Percentiles rank a stretch among this genome's conserved stretches.
Evolutionary conservation across 2,888 invertebrate genomes (phyloP).

Genomic region (Vannuccia rotundouncinata): DNA sequence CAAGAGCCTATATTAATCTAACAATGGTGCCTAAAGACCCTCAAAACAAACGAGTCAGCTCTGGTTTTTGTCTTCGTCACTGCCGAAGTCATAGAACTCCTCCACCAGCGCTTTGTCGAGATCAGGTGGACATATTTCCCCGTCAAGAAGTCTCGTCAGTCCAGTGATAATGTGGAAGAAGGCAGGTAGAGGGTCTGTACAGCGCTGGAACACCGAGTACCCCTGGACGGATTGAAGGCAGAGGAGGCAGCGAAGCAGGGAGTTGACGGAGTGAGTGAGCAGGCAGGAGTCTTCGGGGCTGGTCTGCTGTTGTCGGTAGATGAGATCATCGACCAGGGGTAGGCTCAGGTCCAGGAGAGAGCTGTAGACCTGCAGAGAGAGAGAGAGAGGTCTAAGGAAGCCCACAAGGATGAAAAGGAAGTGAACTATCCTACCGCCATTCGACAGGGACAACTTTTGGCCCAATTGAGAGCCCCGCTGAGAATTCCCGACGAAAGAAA

Average conservation of each 20-base stretch:
- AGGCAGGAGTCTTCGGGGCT: not conserved
- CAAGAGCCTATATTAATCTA: too few species aligned
- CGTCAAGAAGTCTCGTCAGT: not conserved
- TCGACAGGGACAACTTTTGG: not conserved
- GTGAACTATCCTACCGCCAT: not conserved
- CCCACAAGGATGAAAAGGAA: not conserved
- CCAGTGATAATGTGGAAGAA: not conserved
- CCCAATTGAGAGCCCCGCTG: not conserved
- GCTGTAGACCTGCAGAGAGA: not conserved
- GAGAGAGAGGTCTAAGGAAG: too few species aligned
- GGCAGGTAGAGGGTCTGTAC: not conserved
- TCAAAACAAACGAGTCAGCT: too few species aligned
- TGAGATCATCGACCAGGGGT: not conserved
- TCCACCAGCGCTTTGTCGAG: not conserved
- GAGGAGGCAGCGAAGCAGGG: not conserved
- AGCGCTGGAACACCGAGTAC: not conserved
- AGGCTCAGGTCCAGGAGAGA: not conserved
- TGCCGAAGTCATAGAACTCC: not conserved
- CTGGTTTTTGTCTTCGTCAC: not conserved
- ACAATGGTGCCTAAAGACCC: too few species aligned
- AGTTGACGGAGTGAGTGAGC: not conserved
- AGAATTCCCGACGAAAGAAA: not conserved
- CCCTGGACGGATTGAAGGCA: not conserved
- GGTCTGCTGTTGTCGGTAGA: not conserved
- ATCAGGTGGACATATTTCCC: not conserved